Base-by-base conservation (phyloP, 2,888 invertebrate species). In the Diploptera punctata region DNA sequence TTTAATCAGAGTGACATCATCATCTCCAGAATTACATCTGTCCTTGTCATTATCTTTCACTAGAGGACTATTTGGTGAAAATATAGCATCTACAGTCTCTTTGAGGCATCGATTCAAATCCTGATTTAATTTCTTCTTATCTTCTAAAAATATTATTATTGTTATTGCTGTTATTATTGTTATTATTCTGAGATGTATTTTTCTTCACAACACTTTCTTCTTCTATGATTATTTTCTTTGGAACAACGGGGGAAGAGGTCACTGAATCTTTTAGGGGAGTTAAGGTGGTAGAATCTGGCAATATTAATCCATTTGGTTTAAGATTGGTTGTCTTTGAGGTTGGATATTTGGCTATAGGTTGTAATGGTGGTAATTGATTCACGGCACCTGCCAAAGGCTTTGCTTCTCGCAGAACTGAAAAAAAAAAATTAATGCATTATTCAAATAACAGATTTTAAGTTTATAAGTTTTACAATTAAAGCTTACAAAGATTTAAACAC, bases 1-100 rank as follows among this genome's bases (percentile, higher is more conserved):
- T 78, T 82, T 83, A 31, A 82, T 81, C 47, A 83, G 74, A 3
- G 83, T 83, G 38, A 82, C 82, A 29, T 82, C 83, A 70, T 83
- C 61, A 76, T 78, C 3, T 81, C 80, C 24, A 79, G 76, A 0
- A 81, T 78, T 65, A 81, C 77, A 68, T 81, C 81, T 75, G 82
- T 82, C 57, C 80, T 82, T 52, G 80, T 79, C 1, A 81, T 80
- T 76, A 81, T 83, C 70, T 79, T 80, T 65, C 79, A 80, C 49
- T 81, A 38, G 16, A n/a, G 72, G 52, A n/a, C 81, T 2, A 80
- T 79, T n/a, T 75, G 78, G 71, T 70, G 75, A 29, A 52, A 75
- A 75, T 44, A 76, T 71, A 10, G 76, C 74, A 57, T 73, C 75
- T 3, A 75, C 75, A 38, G 75, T 75, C 67, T 76, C 76, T 38